phyloP scores from a whole-genome alignment of 2,888 invertebrate genomes.

The Meganola albula region DNA sequence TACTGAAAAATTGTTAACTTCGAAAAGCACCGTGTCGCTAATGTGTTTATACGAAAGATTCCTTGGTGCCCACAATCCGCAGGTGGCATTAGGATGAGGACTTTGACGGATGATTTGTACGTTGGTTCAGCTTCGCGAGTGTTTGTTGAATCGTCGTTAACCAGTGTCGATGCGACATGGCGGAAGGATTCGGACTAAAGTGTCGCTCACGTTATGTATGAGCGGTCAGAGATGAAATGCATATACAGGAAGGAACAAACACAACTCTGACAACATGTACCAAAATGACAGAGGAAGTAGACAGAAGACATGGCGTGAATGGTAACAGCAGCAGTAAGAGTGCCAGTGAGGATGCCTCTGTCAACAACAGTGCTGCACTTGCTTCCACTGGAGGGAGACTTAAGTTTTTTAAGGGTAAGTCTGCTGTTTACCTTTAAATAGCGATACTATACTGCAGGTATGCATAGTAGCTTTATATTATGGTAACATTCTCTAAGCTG shows the following conservation, averaged over 20 bases:
- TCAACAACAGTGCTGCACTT: constrained; percentile 59
- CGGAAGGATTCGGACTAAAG: constrained; percentile 64
- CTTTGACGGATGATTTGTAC: constrained; percentile 63
- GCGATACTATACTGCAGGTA: constrained; percentile 2
- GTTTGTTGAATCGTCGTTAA: constrained; percentile 52
- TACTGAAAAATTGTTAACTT: constrained; percentile 48
- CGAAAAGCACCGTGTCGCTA: constrained; percentile 69
- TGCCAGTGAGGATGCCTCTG: constrained; percentile 67
- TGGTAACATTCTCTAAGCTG: constrained; percentile 18
- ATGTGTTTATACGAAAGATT: constrained; percentile 72
- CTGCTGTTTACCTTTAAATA: not conserved
- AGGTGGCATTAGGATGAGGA: constrained; percentile 77
- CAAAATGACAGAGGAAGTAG: constrained; percentile 81
- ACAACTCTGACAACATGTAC: constrained; percentile 85
- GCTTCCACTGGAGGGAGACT: constrained; percentile 83
- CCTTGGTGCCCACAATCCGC: constrained; percentile 61
- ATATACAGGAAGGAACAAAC: constrained; percentile 80
- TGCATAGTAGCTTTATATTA: constrained; percentile 10
- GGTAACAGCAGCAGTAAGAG: constrained; percentile 80
- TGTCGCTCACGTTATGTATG: constrained; percentile 70
- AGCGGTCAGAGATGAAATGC: constrained; percentile 81
- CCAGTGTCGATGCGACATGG: constrained; percentile 61
- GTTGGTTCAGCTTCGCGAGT: constrained; percentile 55
- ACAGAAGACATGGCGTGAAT: constrained; percentile 85
- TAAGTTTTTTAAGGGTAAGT: constrained; percentile 87